Evolutionary conservation across 2,113 vertebrate genomes (phyloP).

Genomic region (Tyrannus savana): DNA sequence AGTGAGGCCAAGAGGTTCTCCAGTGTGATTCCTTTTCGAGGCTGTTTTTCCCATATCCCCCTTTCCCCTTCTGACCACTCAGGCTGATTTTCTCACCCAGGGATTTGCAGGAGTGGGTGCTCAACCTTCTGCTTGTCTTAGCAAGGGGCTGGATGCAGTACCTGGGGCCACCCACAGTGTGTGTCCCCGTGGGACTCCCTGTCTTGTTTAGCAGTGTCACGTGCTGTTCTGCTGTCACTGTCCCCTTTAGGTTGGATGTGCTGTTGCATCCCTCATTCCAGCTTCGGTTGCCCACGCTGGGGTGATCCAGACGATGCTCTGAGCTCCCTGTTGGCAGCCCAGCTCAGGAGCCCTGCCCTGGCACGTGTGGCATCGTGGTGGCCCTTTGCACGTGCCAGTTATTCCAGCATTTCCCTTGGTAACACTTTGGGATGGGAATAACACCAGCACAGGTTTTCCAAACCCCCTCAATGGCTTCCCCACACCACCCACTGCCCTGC

Average conservation of each 20-base stretch:
- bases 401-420: neutral
- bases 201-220: neutral
- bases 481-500: neutral
- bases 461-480: neutral
- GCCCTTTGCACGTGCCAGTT: fast-evolving
- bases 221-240: fast-evolving
- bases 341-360: neutral
- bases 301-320: neutral
- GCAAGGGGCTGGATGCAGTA: fast-evolving
- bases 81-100: neutral
- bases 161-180: neutral
- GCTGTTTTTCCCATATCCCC: neutral
- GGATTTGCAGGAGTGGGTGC: neutral
- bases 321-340: neutral
- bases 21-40: neutral
- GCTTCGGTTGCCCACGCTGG: neutral
- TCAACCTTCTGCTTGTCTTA: neutral
- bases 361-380: fast-evolving
- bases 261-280: neutral
- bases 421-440: neutral
- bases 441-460: neutral
- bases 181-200: fast-evolving
- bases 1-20: neutral
- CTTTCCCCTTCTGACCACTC: neutral
- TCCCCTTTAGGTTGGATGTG: fast-evolving